A percentile compares a stretch with the other conserved stretches of the same genome.
phyloP scores from a whole-genome alignment of 30 jellyfish, hydroid and myxozoan species.

The Aurelia aurita region DNA sequence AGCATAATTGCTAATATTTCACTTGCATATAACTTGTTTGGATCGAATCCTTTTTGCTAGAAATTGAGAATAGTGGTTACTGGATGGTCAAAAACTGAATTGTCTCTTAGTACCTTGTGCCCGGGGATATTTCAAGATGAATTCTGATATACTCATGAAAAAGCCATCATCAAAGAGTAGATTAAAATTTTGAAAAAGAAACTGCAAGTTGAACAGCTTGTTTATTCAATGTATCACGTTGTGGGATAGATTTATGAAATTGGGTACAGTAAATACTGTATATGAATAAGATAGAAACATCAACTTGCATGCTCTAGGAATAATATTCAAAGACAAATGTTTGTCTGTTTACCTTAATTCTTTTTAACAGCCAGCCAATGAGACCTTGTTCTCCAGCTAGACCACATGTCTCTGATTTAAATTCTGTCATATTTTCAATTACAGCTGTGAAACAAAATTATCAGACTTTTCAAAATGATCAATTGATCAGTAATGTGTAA shows the following conservation, averaged over 20 bases:
- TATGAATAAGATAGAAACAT: not conserved
- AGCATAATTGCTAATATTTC: slow-evolving; percentile 95
- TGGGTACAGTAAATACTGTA: too few species aligned
- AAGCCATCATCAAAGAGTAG: too few species aligned
- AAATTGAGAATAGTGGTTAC: not conserved
- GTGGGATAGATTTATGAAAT: too few species aligned
- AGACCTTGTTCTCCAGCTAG: slow-evolving; percentile 98
- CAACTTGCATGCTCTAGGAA: not conserved
- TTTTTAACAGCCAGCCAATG: slow-evolving; percentile 84
- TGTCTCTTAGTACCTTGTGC: too few species aligned
- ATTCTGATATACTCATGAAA: too few species aligned
- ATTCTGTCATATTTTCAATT: slow-evolving; percentile 85
- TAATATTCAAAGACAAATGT: not conserved
- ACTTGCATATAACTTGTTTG: slow-evolving; percentile 92
- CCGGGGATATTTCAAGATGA: too few species aligned
- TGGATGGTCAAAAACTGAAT: too few species aligned
- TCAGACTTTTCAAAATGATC: not conserved
- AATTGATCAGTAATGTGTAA: too few species aligned
- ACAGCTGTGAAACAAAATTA: slow-evolving; percentile 62
- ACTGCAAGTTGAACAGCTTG: too few species aligned
- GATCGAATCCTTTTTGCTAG: slow-evolving; percentile 81
- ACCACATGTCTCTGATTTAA: slow-evolving; percentile 78
- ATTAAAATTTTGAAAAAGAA: too few species aligned
- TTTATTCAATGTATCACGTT: too few species aligned
- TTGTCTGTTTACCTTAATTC: slow-evolving; percentile 65